Conservation (phyloP, 1,140 invertebrate genomes). For the Mamestra configurata region DNA sequence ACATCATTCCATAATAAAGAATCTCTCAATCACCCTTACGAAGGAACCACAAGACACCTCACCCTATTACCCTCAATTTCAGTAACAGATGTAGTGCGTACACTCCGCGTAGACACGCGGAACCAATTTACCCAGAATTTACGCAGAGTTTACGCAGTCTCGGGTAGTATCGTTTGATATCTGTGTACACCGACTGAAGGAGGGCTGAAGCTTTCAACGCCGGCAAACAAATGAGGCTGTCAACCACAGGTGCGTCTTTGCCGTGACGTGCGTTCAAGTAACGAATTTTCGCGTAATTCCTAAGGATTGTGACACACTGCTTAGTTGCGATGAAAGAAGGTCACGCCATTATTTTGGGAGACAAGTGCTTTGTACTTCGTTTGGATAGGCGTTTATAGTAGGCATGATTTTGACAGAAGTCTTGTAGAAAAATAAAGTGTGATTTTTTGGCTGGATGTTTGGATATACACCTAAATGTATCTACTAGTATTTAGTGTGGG, state of each 20-base stretch:
- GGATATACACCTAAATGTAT: no score
- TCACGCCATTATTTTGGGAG: neutral
- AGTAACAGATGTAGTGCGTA: constrained; percentile 34
- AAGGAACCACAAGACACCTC: neutral
- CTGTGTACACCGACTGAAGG: constrained; percentile 33
- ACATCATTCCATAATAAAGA: neutral
- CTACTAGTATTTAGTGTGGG: no score
- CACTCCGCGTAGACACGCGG: neutral
- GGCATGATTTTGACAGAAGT: neutral
- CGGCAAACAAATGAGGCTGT: constrained; percentile 74
- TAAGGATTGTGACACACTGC: constrained; percentile 16
- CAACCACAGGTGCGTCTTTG: constrained; percentile 74
- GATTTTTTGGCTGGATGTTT: no score
- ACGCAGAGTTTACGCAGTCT: neutral
- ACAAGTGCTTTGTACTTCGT: neutral
- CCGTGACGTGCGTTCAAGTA: constrained; percentile 56
- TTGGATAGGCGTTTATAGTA: neutral
- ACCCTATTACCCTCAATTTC: constrained; percentile 17
- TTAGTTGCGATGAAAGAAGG: neutral
- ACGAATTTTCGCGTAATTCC: constrained; percentile 70
- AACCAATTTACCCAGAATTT: constrained; percentile 10
- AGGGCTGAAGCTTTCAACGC: constrained; percentile 42
- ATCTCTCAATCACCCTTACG: neutral
- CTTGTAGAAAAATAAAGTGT: neutral
- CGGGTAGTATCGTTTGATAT: constrained; percentile 44